phyloP scores from a whole-genome alignment of 2,797 vertebrate species.

The Cyprinodon diabolis region DNA sequence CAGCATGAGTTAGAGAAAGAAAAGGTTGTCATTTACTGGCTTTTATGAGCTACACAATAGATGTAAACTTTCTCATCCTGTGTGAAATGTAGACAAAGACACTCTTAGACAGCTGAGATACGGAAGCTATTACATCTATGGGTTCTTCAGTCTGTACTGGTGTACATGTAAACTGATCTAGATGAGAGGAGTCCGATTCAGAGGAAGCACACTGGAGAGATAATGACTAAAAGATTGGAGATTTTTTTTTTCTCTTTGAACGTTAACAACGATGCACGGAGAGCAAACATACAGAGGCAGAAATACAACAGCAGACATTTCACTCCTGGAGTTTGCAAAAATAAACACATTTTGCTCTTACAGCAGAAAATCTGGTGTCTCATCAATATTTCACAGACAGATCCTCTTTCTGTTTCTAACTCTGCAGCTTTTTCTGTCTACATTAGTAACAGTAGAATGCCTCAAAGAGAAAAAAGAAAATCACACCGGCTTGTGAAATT shows the following conservation, averaged over 20 bases:
- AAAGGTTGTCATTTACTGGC: conserved; percentile 38
- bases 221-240: conserved; percentile 9
- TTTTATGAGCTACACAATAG: conserved; percentile 59
- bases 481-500: conserved; percentile 42
- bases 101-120: conserved; percentile 10
- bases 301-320: conserved; percentile 18
- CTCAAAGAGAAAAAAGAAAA: conserved; percentile 34
- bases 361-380: conserved; percentile 50
- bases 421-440: conserved; percentile 49
- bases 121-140: conserved; percentile 17
- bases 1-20: conserved; percentile 38
- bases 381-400: conserved; percentile 76
- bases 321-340: conserved; percentile 18
- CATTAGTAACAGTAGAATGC: conserved; percentile 52
- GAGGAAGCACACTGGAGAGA: conserved; percentile 15
- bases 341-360: conserved; percentile 47
- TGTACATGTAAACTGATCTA: conserved; percentile 51
- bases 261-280: conserved; percentile 1
- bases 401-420: conserved; percentile 64
- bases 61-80: conserved; percentile 36
- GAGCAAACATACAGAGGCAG: conserved; percentile 32
- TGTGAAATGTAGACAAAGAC: conserved; percentile 34
- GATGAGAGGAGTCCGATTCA: conserved; percentile 38
- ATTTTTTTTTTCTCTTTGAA: conserved; percentile 22
- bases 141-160: conserved; percentile 14